Percentiles rank a stretch among this genome's conserved stretches.
These are phyloP conservation scores for Pionites leucogaster DNA, from an alignment of 2,113 vertebrate species.

Conservation along the genomic window DNA sequence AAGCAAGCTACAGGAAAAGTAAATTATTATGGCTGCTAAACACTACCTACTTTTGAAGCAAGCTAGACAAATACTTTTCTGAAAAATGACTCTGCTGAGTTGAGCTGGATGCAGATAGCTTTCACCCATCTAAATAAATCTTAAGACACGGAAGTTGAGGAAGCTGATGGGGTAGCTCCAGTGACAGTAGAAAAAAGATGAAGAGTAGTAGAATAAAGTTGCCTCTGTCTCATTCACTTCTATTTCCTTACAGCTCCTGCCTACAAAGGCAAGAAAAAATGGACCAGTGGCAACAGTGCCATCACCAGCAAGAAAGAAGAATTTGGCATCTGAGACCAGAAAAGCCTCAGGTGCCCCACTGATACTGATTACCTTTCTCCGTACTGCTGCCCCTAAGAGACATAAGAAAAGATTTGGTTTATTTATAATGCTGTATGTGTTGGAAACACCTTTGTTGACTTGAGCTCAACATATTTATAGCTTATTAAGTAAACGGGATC, in stretches of 20 bases:
- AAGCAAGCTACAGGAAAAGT: background rate
- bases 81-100: background rate
- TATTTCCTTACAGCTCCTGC: conserved; percentile 4
- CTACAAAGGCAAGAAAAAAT: background rate
- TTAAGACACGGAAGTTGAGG: background rate
- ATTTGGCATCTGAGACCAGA: conserved; percentile 40
- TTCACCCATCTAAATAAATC: conserved; percentile 22
- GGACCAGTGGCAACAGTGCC: background rate
- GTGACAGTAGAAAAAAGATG: background rate
- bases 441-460: conserved; percentile 61
- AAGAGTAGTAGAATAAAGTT: background rate
- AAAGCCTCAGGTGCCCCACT: conserved; percentile 9
- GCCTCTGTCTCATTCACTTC: background rate
- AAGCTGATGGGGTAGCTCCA: background rate
- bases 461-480: conserved; percentile 56
- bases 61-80: background rate
- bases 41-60: background rate
- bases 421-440: conserved; percentile 32
- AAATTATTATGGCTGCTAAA: background rate
- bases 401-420: conserved; percentile 34
- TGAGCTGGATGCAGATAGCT: background rate
- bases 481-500: conserved; percentile 58
- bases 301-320: background rate
- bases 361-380: conserved; percentile 49
- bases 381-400: conserved; percentile 17